A percentile compares a stretch with the other conserved stretches of the same genome.
Evolutionary conservation across 2,113 vertebrate genomes (phyloP).

Genomic region (Centrocercus urophasianus): DNA sequence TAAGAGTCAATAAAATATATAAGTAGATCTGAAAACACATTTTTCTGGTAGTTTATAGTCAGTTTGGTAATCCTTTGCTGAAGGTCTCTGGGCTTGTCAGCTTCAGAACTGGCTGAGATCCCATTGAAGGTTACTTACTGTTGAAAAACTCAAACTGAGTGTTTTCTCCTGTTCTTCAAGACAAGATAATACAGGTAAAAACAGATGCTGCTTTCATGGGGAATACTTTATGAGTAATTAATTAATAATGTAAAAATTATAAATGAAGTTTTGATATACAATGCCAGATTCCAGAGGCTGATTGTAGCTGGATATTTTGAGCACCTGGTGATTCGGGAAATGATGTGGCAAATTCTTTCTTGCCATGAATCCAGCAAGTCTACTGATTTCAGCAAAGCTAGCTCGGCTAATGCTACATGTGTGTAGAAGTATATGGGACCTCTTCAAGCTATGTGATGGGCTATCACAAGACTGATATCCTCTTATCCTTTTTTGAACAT

Average conservation of each 20-base stretch:
- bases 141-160: not conserved
- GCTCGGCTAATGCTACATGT: rapidly evolving
- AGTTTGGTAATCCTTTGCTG: not conserved
- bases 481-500: not conserved
- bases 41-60: not conserved
- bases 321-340: not conserved
- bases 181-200: not conserved
- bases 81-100: not conserved
- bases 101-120: not conserved
- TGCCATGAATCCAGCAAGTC: not conserved
- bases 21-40: not conserved
- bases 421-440: not conserved
- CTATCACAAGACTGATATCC: not conserved
- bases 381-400: not conserved
- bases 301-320: not conserved
- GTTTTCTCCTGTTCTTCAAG: not conserved
- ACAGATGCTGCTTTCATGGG: not conserved
- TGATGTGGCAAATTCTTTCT: not conserved
- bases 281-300: not conserved
- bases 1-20: not conserved
- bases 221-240: not conserved
- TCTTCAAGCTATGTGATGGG: not conserved
- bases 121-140: not conserved
- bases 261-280: not conserved
- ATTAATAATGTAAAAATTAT: not conserved